These are phyloP conservation scores for Salticus scenicus DNA, from an alignment of 2,888 invertebrate genomes.

Conservation along the genomic window DNA sequence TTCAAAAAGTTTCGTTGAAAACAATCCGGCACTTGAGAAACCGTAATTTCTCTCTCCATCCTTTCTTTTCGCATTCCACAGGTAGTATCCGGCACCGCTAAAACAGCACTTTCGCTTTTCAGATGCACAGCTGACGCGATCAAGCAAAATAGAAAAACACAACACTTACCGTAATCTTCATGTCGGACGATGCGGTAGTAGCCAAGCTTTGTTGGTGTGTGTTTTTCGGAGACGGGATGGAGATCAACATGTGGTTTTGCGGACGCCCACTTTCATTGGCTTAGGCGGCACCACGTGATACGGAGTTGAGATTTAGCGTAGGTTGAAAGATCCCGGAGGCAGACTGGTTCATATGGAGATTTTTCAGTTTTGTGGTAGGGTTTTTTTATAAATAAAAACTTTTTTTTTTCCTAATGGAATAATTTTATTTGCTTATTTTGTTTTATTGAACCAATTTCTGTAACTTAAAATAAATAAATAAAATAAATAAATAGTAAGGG, in stretches of 20 bases:
- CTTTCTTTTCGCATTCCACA: too few relatives aligned
- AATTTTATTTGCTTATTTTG: too few relatives aligned
- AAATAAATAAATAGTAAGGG: too few relatives aligned
- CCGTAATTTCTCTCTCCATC: too few relatives aligned
- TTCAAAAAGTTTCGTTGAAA: too few relatives aligned
- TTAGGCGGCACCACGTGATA: slow-evolving; percentile 32
- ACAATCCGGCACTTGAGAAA: too few relatives aligned
- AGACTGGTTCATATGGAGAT: background rate
- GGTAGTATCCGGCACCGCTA: too few relatives aligned
- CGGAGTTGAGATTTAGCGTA: background rate
- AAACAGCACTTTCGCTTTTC: background rate
- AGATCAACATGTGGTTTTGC: slow-evolving; percentile 51
- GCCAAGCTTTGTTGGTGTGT: background rate
- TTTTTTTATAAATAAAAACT: too few relatives aligned
- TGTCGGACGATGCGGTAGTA: slow-evolving; percentile 7
- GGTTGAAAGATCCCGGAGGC: slow-evolving; percentile 22
- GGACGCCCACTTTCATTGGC: slow-evolving; percentile 34
- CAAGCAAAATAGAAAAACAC: background rate
- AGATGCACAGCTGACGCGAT: slow-evolving; percentile 4
- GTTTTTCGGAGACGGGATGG: slow-evolving; percentile 25
- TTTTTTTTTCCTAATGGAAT: too few relatives aligned
- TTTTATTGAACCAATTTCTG: too few relatives aligned
- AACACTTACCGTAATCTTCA: slow-evolving; percentile 59
- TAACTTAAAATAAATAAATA: too few relatives aligned
- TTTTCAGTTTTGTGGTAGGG: too few relatives aligned